Evolutionary conservation across 2,113 vertebrate species (phyloP), one percentile per base, ranked within the genome.

Genomic region (Meriones unguiculatus): DNA sequence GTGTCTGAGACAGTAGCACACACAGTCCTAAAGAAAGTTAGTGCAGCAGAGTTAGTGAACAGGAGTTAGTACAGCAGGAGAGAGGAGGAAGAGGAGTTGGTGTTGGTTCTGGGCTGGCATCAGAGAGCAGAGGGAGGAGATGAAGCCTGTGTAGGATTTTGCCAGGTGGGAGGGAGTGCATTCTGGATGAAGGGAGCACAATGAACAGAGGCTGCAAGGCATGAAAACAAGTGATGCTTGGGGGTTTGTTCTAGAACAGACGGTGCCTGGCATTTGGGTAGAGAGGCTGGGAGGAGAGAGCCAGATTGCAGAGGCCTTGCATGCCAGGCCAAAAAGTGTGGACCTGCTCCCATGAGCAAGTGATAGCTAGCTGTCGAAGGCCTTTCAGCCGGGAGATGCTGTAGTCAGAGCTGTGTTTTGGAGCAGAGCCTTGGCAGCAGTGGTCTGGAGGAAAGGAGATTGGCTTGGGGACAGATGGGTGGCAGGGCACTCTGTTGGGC

Each of bases 251-350:
- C 93, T 65, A 78, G 96, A 95, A 87, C 97, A 97, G 96, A 95
- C 77, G 73, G 85, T 91, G 92, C 92, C 81, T 96, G 90, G 94
- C 96, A 93, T 98, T 98, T 97, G 96, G 82, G 84, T 94, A 30
- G 88, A 89, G 95, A 92, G 95, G 76, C 54, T 91, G 84, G 85
- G 81, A 98, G 86, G 93, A 90, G 87, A 90, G 77, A 95, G 54
- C 85, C 95, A 96, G 95, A 94, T 96, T 97, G 97, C 90, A 64
- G 69, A 94, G 95, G 82, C 82, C 91, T 89, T 87, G 88, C 52
- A 17, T 97, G 89, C 92, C 94, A 91, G 89, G 64, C 94, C 77
- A 72, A 94, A 93, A 95, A 95, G 90, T 73, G 22, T 50, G 81
- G 96, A 92, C 81, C 87, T 87, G 94, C 81, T 96, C 96, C 92